Base-by-base conservation (phyloP, 1,140 invertebrate species). In the Bombus breviceps region DNA sequence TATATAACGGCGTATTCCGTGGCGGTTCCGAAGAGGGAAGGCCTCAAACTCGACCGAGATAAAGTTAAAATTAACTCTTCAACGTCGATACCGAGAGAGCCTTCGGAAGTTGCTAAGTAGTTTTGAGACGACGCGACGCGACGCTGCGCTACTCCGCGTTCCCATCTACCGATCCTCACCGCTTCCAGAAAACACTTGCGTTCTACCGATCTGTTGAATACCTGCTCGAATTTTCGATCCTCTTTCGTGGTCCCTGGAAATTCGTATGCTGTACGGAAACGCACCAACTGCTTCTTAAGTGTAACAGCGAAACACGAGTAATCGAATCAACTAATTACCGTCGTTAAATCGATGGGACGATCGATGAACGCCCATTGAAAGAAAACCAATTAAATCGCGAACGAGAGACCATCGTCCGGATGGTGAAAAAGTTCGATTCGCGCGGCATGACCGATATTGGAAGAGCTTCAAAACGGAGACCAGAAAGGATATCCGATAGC, bases 11-110 rank as follows among this genome's bases (percentile, higher is more conserved):
- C 68, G 90, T 39, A 79, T 84, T 78, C 68, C n/a, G 47, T n/a
- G 66, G 37, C 76, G 79, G 78, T 74, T 84, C 34, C 73, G 75
- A 85, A 83, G 69, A 81, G 80, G 32, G 64, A 68, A 71, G 78
- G 71, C 41, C 88, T 64, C 82, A 90, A 91, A 91, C 90, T 91
- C 86, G 53, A 43, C 86, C 77, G 82, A 83, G 88, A 91, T 86
- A 91, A 91, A 91, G 90, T 91, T 91, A 88, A 91, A 91, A 91
- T 91, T 91, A 90, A 90, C 90, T 91, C 80, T 88, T 88, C 83
- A 89, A 85, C 86, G 83, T 87, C 83, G 86, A 90, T 73, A 80
- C 66, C 43, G 79, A 83, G 86, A 88, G 81, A 88, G 78, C 81
- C 86, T 86, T 83, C 82, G 76, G 75, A 77, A 91, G 86, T 91